Evolutionary conservation across 2,888 invertebrate genomes (phyloP).

Genomic region (Camponotus fellah): DNA sequence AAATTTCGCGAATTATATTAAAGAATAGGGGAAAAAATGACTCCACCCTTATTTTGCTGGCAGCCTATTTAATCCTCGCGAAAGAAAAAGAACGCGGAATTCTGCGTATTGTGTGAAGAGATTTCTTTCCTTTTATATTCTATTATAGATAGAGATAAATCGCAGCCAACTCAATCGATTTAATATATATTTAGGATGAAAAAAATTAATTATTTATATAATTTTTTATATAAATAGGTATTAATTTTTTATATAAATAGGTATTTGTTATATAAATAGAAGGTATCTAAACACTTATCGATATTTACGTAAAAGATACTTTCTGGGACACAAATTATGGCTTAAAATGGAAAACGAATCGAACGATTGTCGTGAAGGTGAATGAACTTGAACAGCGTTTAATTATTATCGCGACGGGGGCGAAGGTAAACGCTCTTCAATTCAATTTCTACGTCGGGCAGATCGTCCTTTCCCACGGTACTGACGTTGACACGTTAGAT

Average conservation of each 20-base stretch:
- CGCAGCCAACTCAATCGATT: background rate
- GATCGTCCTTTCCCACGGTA: slow-evolving; percentile 77
- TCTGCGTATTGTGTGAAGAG: background rate
- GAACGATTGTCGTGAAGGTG: background rate
- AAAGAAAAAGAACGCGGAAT: slow-evolving; percentile 36
- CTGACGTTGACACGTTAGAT: slow-evolving; percentile 84
- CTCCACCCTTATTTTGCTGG: slow-evolving; percentile 75
- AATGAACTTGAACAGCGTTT: slow-evolving; percentile 33
- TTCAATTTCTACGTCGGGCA: slow-evolving; percentile 58
- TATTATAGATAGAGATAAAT: background rate
- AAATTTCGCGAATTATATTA: slow-evolving; percentile 78
- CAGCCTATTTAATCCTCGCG: slow-evolving; percentile 76
- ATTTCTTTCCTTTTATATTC: slow-evolving; percentile 1
- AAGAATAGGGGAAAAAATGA: slow-evolving; percentile 77
- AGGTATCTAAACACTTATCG: background rate
- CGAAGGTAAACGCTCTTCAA: slow-evolving; percentile 39
- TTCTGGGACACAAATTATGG: background rate
- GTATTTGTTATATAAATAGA: background rate
- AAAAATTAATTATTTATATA: background rate
- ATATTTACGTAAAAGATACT: background rate
- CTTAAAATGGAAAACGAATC: background rate
- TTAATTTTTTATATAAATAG: background rate
- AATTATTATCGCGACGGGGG: slow-evolving; percentile 48
- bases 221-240: no score
- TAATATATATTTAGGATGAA: background rate